Evolutionary conservation across 2,797 vertebrate species (phyloP).

Genomic region (Poecilia picta): DNA sequence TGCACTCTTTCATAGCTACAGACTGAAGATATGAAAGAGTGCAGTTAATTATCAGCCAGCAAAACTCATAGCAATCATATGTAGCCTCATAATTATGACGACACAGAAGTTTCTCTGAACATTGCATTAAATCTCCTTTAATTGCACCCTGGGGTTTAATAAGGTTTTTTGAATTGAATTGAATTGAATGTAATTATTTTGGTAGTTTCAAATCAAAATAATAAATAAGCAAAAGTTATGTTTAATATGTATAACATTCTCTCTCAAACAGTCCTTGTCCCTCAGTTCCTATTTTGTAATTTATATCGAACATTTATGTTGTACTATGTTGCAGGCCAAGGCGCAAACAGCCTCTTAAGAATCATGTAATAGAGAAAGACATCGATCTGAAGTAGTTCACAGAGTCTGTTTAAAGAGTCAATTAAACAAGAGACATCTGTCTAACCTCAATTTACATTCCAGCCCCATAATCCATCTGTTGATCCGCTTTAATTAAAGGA

Average conservation of each 20-base stretch:
- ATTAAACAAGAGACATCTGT: slow-evolving; percentile 41
- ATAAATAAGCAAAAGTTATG: neutral
- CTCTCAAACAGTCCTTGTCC: neutral
- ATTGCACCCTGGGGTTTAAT: no score
- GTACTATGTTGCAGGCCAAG: neutral
- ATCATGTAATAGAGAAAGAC: neutral
- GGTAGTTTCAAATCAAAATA: neutral
- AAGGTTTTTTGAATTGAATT: no score
- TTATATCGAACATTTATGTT: neutral
- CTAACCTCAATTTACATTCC: slow-evolving; percentile 12
- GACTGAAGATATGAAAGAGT: neutral
- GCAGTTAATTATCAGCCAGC: neutral
- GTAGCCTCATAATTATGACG: neutral
- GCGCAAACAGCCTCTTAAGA: neutral
- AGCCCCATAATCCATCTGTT: slow-evolving; percentile 29
- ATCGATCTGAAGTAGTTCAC: neutral
- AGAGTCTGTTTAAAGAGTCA: slow-evolving; percentile 25
- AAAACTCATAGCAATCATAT: neutral
- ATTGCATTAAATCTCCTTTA: neutral
- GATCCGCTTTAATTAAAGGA: slow-evolving; percentile 23
- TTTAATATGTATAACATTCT: neutral
- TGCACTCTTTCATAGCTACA: neutral
- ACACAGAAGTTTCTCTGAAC: neutral
- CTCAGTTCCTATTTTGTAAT: neutral
- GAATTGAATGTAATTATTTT: neutral